Percentiles rank a stretch among this genome's conserved stretches.
Conservation (phyloP, 2,113 vertebrate species). For the Aegithalos caudatus region DNA sequence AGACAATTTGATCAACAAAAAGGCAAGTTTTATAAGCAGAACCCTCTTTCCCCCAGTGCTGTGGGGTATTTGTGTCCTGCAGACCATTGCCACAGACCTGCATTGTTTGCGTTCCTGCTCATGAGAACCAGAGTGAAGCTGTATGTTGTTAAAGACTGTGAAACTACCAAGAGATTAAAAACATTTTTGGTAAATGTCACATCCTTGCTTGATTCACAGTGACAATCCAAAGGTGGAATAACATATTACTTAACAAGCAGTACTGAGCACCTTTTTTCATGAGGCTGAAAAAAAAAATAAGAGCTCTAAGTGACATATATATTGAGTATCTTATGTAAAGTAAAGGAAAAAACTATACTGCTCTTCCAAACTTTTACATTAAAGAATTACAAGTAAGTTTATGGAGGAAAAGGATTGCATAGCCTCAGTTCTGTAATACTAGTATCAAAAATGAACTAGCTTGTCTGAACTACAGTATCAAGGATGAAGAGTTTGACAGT, state of each 20-base stretch:
- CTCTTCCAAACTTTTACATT: neutral
- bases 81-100: neutral
- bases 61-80: neutral
- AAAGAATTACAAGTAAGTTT: neutral
- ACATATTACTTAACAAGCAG: neutral
- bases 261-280: neutral
- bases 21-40: neutral
- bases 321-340: neutral
- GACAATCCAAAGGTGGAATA: neutral
- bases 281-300: neutral
- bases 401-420: neutral
- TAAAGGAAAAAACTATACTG: neutral
- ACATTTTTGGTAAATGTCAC: neutral
- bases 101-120: neutral
- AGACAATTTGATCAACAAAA: neutral
- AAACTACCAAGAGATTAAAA: neutral
- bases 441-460: neutral
- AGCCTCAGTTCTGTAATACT: neutral
- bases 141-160: neutral
- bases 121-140: neutral
- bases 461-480: neutral
- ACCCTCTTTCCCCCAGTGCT: neutral
- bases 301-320: neutral
- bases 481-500: neutral
- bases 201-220: neutral